Conservation (phyloP, 2,797 vertebrate species). For the Siniperca undulata region DNA sequence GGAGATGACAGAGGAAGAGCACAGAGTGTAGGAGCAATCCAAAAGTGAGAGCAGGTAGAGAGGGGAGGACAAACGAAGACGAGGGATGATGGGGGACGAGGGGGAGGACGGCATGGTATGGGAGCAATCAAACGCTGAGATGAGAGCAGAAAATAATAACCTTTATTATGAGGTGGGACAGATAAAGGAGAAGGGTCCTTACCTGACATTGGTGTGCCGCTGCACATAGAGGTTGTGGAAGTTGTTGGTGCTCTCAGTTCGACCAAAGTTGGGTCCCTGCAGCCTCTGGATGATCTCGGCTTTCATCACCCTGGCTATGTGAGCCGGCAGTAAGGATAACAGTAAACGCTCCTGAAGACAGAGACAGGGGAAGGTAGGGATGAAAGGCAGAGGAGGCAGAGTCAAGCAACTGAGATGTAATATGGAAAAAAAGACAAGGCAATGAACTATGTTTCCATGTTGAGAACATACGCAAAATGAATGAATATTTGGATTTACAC, state of each 20-base stretch:
- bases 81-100: conserved; percentile 8
- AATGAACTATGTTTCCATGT: neutral
- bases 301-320: conserved; percentile 98
- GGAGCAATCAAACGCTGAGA: conserved; percentile 25
- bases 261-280: conserved; percentile 95
- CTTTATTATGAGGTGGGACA: conserved; percentile 15
- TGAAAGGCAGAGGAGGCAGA: neutral
- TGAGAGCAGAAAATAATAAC: conserved; percentile 48
- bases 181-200: conserved; percentile 6
- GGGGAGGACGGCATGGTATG: conserved; percentile 11
- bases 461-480: neutral
- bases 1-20: conserved; percentile 5
- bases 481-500: neutral
- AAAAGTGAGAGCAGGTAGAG: conserved; percentile 28
- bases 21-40: conserved; percentile 20
- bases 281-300: conserved; percentile 98
- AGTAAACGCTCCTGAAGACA: conserved; percentile 92
- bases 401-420: neutral
- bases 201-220: conserved; percentile 99
- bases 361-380: neutral
- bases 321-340: conserved; percentile 93
- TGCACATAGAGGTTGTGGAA: conserved; percentile 99
- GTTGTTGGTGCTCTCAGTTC: conserved; percentile 97
- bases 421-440: neutral
- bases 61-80: conserved; percentile 27